Evolutionary conservation across 2,888 invertebrate species (phyloP).

Genomic region (Eutolmus rufibarbis): DNA sequence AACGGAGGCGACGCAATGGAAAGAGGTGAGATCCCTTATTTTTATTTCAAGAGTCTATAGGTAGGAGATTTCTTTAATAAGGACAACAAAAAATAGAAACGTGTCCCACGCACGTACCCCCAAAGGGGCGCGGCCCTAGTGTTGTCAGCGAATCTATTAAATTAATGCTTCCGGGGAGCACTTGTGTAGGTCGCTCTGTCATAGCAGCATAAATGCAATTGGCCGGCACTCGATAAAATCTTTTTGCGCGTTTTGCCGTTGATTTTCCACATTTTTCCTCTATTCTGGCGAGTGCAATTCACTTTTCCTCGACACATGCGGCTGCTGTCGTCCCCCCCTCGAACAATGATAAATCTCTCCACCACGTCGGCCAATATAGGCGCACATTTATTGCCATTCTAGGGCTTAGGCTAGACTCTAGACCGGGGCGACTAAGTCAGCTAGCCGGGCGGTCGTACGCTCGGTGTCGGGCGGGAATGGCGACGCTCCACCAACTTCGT

Average conservation of each 20-base stretch:
- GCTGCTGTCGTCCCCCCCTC: neutral
- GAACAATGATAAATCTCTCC: constrained; percentile 13
- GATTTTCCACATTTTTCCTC: neutral
- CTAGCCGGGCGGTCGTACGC: neutral
- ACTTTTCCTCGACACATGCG: neutral
- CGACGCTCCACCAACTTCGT: neutral
- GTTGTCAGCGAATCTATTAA: constrained; percentile 32
- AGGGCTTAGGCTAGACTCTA: neutral
- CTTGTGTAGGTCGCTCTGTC: constrained; percentile 35
- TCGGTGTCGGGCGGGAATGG: neutral
- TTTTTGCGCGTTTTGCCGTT: constrained; percentile 24
- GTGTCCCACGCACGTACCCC: neutral
- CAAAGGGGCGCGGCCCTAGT: neutral
- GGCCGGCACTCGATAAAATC: constrained; percentile 30
- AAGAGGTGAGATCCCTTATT: constrained; percentile 78
- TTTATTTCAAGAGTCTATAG: neutral
- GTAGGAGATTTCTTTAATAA: neutral
- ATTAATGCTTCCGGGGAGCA: constrained; percentile 38
- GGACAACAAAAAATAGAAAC: neutral
- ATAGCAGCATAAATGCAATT: constrained; percentile 27
- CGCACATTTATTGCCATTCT: neutral
- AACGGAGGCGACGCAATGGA: constrained; percentile 91
- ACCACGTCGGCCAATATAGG: neutral
- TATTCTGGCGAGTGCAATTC: neutral
- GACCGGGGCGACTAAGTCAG: neutral